phyloP scores from a whole-genome alignment of 2,113 vertebrate species.

The Thoracochromis brauschi region DNA sequence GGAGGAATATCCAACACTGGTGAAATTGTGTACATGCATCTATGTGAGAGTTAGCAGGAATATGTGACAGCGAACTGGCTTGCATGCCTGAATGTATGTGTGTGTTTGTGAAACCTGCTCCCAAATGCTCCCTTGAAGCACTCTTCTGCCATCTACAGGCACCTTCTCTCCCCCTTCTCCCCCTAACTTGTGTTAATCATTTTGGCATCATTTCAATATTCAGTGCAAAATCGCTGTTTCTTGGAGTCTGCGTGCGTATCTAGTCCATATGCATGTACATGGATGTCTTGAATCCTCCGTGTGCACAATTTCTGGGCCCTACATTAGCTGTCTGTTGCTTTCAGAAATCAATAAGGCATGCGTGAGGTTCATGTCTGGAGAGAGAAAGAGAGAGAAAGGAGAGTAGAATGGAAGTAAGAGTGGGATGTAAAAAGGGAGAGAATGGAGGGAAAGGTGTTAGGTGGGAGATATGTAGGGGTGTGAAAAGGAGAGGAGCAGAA shows the following conservation, averaged over 20 bases:
- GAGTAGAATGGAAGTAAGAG: not conserved
- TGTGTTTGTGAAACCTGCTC: not conserved
- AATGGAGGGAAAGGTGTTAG: not conserved
- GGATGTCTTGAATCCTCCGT: not conserved
- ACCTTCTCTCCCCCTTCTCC: conserved; percentile 2
- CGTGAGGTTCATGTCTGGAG: conserved; percentile 49
- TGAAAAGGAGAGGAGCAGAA: not conserved
- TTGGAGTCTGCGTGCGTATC: not conserved
- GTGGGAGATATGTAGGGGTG: not conserved
- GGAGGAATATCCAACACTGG: not conserved
- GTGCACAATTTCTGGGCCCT: conserved; percentile 4
- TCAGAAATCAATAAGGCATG: conserved; percentile 58
- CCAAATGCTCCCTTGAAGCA: conserved; percentile 45
- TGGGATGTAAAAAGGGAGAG: not conserved
- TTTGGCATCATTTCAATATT: conserved; percentile 25
- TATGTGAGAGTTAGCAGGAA: not conserved
- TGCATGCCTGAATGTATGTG: not conserved
- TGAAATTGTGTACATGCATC: not conserved
- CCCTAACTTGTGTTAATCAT: conserved; percentile 21
- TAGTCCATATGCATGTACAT: not conserved
- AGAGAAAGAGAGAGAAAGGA: not conserved
- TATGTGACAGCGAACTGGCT: not conserved
- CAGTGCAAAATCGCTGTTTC: not conserved
- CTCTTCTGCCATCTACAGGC: conserved; percentile 73
- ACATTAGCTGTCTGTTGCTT: not conserved